phyloP scores from a whole-genome alignment of 1,140 invertebrate species.

The Bombyx mandarina region DNA sequence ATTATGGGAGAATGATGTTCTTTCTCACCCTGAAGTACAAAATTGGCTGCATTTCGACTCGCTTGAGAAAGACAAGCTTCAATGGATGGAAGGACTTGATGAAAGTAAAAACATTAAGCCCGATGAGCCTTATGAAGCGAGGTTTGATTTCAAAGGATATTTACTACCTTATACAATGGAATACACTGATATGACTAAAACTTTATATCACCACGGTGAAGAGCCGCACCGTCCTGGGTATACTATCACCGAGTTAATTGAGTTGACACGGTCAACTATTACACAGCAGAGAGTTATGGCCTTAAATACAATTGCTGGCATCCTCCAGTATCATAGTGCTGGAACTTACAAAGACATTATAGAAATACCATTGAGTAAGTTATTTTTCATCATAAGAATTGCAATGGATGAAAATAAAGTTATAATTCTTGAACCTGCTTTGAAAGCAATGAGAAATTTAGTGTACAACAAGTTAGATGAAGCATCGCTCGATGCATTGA shows the following conservation, averaged over 20 bases:
- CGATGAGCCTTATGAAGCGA: slow-evolving; percentile 79
- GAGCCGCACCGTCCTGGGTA: slow-evolving; percentile 93
- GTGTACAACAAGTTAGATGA: slow-evolving; percentile 85
- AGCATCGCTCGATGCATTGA: slow-evolving; percentile 78
- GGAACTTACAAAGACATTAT: slow-evolving; percentile 80
- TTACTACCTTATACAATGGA: slow-evolving; percentile 77
- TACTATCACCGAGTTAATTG: slow-evolving; percentile 87
- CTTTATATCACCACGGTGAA: slow-evolving; percentile 92
- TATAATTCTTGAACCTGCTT: slow-evolving; percentile 78
- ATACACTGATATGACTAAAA: slow-evolving; percentile 71
- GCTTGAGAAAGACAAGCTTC: slow-evolving; percentile 86
- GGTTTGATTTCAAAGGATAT: slow-evolving; percentile 78
- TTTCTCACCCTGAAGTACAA: slow-evolving; percentile 74
- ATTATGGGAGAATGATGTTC: slow-evolving; percentile 72
- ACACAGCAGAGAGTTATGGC: slow-evolving; percentile 86
- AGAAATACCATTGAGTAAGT: slow-evolving; percentile 75
- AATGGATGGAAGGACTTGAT: slow-evolving; percentile 85
- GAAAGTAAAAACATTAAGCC: slow-evolving; percentile 52
- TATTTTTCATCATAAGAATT: slow-evolving; percentile 87
- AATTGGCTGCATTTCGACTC: slow-evolving; percentile 88
- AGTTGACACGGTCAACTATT: slow-evolving; percentile 77
- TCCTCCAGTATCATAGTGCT: slow-evolving; percentile 80
- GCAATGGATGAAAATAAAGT: slow-evolving; percentile 87
- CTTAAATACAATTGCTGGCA: slow-evolving; percentile 82
- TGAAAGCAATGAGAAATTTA: slow-evolving; percentile 81